Percentiles rank a stretch among this genome's conserved stretches.
Evolutionary conservation across 2,113 vertebrate species (phyloP).

Genomic region (Platysternon megacephalum): DNA sequence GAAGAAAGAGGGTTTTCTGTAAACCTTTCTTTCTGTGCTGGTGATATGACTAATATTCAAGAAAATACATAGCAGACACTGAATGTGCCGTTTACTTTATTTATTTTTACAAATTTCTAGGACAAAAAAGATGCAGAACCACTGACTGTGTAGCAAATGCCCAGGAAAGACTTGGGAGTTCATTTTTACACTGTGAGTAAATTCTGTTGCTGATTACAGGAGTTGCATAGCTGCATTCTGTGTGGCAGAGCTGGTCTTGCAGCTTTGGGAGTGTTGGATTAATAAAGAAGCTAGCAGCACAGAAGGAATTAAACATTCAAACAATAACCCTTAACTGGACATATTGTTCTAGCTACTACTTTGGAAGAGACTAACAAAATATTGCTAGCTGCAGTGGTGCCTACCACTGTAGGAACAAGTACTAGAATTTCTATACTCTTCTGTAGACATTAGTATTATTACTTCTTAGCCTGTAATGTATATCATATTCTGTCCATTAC

Average conservation of each 20-base stretch:
- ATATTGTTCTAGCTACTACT: not conserved
- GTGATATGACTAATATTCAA: not conserved
- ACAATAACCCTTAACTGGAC: not conserved
- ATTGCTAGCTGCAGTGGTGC: not conserved
- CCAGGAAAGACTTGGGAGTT: not conserved
- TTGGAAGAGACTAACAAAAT: not conserved
- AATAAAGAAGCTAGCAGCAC: not conserved
- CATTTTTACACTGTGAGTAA: not conserved
- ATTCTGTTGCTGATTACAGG: conserved; percentile 1
- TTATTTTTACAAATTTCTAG: not conserved
- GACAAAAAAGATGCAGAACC: not conserved
- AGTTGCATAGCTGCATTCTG: not conserved
- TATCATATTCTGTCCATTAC: no score
- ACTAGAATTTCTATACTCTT: accelerated
- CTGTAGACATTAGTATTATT: not conserved
- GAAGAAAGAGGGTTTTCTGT: not conserved
- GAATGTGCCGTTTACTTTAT: not conserved
- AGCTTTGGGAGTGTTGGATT: not conserved
- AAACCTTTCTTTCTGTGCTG: not conserved
- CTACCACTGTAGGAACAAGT: not conserved
- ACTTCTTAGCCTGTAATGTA: not conserved
- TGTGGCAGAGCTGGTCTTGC: not conserved
- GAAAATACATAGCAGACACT: accelerated
- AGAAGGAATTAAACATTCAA: not conserved
- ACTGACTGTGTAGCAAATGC: not conserved